Conservation (phyloP, 2,888 invertebrate genomes). For the Luffia ferchaultella region DNA sequence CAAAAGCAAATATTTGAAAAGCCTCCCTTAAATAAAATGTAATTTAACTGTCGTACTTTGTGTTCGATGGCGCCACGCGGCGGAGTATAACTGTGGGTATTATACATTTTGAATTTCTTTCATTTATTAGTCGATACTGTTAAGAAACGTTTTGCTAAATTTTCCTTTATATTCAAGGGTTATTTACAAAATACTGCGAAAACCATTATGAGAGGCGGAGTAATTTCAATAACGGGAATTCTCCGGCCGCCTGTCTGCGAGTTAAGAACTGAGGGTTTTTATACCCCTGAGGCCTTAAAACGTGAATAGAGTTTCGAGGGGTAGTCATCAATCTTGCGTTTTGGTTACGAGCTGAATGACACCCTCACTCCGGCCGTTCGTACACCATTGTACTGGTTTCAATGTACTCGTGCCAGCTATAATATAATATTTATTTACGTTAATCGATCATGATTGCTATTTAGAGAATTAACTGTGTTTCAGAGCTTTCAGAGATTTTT, state of each 20-base stretch:
- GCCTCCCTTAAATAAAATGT: too few species aligned
- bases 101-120: too few species aligned
- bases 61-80: too few species aligned
- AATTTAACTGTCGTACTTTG: too few species aligned
- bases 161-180: neutral
- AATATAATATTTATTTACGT: too few species aligned
- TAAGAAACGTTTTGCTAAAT: neutral
- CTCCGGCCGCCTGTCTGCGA: neutral
- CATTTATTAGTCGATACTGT: too few species aligned
- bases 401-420: too few species aligned
- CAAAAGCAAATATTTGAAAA: too few species aligned
- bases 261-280: slow-evolving; percentile 28
- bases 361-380: slow-evolving; percentile 34
- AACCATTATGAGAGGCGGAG: neutral
- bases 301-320: slow-evolving; percentile 31
- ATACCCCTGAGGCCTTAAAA: slow-evolving; percentile 22
- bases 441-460: neutral
- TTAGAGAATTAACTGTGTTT: too few species aligned
- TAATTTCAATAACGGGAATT: slow-evolving; percentile 12
- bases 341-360: slow-evolving; percentile 28
- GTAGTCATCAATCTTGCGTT: slow-evolving; percentile 42
- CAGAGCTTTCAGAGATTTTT: too few species aligned
- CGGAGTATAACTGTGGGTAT: too few species aligned
- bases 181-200: neutral
- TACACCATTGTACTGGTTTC: slow-evolving; percentile 17